A percentile compares a stretch with the other conserved stretches of the same genome.
phyloP scores from a whole-genome alignment of 2,888 invertebrate genomes.

The Octonoba sinensis region DNA sequence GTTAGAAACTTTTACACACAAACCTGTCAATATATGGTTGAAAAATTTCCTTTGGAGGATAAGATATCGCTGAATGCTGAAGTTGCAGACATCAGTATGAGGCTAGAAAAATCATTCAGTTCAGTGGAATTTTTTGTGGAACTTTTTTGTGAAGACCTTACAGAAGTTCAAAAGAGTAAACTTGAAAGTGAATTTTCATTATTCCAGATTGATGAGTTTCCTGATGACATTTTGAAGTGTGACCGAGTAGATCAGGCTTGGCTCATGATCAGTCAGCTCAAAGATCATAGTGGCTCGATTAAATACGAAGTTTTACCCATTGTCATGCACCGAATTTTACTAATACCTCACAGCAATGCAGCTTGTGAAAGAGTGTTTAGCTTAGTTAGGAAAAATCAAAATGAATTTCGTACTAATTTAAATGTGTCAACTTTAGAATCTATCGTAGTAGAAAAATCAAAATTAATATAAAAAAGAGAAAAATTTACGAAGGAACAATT shows the following conservation, averaged over 20 bases:
- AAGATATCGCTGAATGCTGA: neutral
- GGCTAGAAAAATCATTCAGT: neutral
- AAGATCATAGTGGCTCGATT: neutral
- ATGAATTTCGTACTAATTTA: neutral
- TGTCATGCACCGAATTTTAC: too few relatives aligned
- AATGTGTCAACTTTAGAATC: neutral
- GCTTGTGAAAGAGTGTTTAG: neutral
- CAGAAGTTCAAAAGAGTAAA: slow-evolving; percentile 1
- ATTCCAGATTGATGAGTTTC: neutral
- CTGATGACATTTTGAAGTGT: neutral
- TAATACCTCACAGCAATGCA: too few relatives aligned
- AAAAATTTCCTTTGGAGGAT: neutral
- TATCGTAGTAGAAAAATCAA: neutral
- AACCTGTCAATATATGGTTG: neutral
- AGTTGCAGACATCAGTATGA: neutral
- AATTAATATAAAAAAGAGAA: neutral
- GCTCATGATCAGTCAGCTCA: neutral
- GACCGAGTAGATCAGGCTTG: neutral
- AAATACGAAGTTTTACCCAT: too few relatives aligned
- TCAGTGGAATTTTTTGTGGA: neutral
- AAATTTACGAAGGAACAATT: neutral
- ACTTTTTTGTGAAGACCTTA: neutral
- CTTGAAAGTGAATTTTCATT: neutral
- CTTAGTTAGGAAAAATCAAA: neutral
- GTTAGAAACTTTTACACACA: neutral